Evolutionary conservation across 2,888 invertebrate genomes (phyloP), one percentile per base, ranked within the genome.

Genomic region (Drosophila algonquin): DNA sequence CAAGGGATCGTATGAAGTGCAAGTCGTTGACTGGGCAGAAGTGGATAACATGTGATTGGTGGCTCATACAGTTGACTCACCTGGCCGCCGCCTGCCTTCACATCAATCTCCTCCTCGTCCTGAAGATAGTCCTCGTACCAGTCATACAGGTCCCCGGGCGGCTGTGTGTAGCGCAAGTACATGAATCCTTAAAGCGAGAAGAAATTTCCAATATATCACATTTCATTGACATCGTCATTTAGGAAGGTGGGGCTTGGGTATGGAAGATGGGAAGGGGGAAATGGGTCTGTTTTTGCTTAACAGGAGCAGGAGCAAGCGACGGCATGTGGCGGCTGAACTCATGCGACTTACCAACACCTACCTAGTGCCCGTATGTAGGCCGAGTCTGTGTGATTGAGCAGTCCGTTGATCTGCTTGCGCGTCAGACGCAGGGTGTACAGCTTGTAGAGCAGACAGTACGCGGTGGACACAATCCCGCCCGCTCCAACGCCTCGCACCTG

Each of bases 381-480:
- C 5, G 99, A 99, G 93, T 99, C 99, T 57, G 95, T 94, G 93
- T 99, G 99, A 89, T 97, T 97, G 80, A 99, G 95, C 74, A 99
- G 95, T 62, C 98, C 98, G 90, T 97, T 98, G 77, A 99, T 94
- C 93, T 99, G 99, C 93, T 99, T 99, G 75, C 99, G 94, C n/a
- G 99, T 99, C 80, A 99, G 93, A 84, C 97, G 96, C 87, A 99
- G 93, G 1, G 99, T 99, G 93, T 98, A 99, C 75, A 99, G 93
- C 93, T 99, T 99, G 93, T 99, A 99, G 40, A 99, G 94, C n/a
- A 99, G 94, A 92, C 99, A 99, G 93, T 97, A 99, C 0, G 99
- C 99, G 68, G 99, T 99, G n/a, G 99, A 99, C 21, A 99, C 99
- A 72, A 99, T 99, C 56, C 99, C 99, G 59, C 99, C 99, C 47